These are phyloP conservation scores for Heterocephalus glaber DNA, from an alignment of 2,113 vertebrate genomes.

Conservation along the genomic window DNA sequence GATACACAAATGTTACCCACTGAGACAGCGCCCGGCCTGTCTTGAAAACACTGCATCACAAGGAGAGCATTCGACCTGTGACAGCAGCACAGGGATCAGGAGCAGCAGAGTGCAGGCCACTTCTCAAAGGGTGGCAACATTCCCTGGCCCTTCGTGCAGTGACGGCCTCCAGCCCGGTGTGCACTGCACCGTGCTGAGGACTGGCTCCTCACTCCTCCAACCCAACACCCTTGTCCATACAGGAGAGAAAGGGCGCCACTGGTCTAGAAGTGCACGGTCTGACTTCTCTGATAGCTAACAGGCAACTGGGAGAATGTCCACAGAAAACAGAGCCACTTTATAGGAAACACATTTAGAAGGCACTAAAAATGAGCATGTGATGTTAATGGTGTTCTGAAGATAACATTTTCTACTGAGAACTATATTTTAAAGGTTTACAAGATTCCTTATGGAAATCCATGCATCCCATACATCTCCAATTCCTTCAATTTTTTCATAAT, in stretches of 20 bases:
- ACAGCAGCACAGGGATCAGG: background rate
- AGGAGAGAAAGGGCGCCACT: background rate
- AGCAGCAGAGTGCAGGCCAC: background rate
- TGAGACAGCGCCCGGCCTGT: background rate
- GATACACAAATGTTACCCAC: background rate
- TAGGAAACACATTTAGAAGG: background rate
- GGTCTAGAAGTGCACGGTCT: background rate
- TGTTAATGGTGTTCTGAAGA: conserved; percentile 45
- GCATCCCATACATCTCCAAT: conserved; percentile 43
- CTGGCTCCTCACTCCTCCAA: background rate
- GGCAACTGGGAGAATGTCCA: background rate
- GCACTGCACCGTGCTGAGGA: background rate
- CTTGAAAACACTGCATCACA: background rate
- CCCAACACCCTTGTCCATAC: background rate
- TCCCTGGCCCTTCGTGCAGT: too few relatives aligned
- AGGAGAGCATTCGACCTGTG: background rate
- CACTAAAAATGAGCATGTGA: conserved; percentile 15
- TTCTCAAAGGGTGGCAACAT: background rate
- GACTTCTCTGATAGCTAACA: conserved; percentile 20
- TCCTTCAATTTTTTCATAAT: conserved; percentile 43
- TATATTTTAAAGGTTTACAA: conserved; percentile 52
- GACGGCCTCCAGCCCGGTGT: too few relatives aligned
- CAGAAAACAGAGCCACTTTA: background rate
- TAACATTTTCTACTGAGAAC: conserved; percentile 23
- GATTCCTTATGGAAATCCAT: conserved; percentile 59